Evolutionary conservation across 1,140 invertebrate genomes (phyloP).

Genomic region (Samia ricini): DNA sequence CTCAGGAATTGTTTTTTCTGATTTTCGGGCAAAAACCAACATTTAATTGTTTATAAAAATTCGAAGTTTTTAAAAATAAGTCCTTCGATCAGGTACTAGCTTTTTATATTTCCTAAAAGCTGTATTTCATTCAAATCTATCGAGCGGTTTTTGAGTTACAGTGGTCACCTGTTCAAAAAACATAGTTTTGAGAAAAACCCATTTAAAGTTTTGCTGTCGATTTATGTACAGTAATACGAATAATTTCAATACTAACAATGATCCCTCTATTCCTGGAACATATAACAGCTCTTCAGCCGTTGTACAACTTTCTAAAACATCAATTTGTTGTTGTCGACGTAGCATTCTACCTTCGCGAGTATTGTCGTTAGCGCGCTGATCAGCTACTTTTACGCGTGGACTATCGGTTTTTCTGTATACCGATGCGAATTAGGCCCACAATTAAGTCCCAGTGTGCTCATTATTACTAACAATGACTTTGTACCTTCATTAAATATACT

Average conservation of each 20-base stretch:
- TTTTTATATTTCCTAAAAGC: not conserved
- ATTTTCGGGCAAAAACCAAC: not conserved
- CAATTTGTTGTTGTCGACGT: no score
- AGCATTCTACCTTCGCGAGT: no score
- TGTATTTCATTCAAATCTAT: not conserved
- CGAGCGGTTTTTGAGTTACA: not conserved
- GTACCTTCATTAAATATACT: constrained; percentile 5
- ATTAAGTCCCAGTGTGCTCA: not conserved
- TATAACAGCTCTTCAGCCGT: not conserved
- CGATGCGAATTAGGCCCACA: not conserved
- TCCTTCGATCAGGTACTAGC: not conserved
- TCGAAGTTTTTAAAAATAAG: not conserved
- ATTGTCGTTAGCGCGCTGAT: no score
- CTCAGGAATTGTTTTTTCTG: not conserved
- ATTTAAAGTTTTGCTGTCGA: no score
- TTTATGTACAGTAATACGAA: not conserved
- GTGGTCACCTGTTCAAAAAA: not conserved
- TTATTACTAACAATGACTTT: constrained; percentile 1
- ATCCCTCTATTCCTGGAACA: not conserved
- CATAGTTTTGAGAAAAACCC: not conserved
- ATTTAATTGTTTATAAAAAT: not conserved
- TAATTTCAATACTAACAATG: not conserved
- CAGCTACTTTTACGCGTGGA: not conserved
- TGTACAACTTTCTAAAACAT: not conserved
- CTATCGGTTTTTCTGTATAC: not conserved